Percentiles rank a stretch among this genome's conserved stretches.
phyloP scores from a whole-genome alignment of 2,888 invertebrate species.

The Drosophila setosimentum region DNA sequence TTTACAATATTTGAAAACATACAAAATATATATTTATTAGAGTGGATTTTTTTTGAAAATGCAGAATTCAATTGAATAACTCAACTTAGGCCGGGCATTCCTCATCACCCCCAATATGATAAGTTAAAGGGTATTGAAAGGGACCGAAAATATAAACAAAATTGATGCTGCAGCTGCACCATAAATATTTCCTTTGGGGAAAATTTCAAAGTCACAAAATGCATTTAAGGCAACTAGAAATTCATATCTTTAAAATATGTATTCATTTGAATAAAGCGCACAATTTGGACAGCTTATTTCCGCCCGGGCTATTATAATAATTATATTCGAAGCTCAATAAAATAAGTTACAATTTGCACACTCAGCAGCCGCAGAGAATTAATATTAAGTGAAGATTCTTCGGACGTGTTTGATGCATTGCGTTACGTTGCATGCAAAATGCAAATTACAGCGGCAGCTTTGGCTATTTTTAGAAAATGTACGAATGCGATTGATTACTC shows the following conservation, averaged over 20 bases:
- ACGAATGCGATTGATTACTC: constrained; percentile 21
- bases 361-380: constrained; percentile 11
- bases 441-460: constrained; percentile 30
- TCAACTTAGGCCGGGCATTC: not conserved
- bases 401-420: not conserved
- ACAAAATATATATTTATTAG: not conserved
- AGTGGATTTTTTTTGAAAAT: too few relatives aligned
- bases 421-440: constrained; percentile 19
- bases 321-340: not conserved
- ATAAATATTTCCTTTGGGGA: constrained; percentile 7
- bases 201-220: constrained; percentile 18
- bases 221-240: not conserved
- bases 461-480: constrained; percentile 29
- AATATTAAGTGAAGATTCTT: not conserved
- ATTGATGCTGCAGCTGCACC: not conserved
- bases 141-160: not conserved
- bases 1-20: not conserved
- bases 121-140: not conserved
- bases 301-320: constrained; percentile 9
- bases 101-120: not conserved
- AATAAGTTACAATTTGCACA: not conserved
- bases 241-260: not conserved
- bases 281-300: constrained; percentile 1
- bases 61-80: not conserved
- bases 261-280: constrained; percentile 1